Base-by-base conservation (phyloP, 2,888 invertebrate genomes). In the Acrobasis repandana region DNA sequence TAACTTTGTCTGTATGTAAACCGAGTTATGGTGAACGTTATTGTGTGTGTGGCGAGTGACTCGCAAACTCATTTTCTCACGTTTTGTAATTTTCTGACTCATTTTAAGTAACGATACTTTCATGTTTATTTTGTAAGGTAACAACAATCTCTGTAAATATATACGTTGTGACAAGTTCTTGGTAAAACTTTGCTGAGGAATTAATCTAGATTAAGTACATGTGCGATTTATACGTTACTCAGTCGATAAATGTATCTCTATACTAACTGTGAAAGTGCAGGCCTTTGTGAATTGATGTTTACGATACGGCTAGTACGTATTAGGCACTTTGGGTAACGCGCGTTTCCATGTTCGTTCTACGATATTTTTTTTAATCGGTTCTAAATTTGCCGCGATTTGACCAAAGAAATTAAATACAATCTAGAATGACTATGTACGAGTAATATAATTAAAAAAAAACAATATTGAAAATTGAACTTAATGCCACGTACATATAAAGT, bases 201-300 rank as follows among this genome's bases (percentile, higher is more conserved):
- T n/a, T 58, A 58, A 16, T 36, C 48, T 58, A 33, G 46, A 33
- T 47, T 36, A 36, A 52, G 52, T 52, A 52, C 51, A 51, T 34
- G 16, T 52, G 34, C 34, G 15, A 52, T 36, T 52, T 36, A 43
- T 28, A 57, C 33, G 15, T 46, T 9, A 33, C 10, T 33, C 11
- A 47, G 15, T 33, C 33, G 14, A 34, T 57, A 10, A 20, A 47
- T 28, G 33, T 50, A 66, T 6, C 20, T 28, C 28, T 28, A 28
- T 63, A 66, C 68, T 74, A 73, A 68, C 74, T 73, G 69, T 74
- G 74, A 70, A 71, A 65, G 65, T 68, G 65, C 65, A 71, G 71
- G 71, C 68, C 70, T 69, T 59, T 68, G 74, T 77, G 74, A 76
- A 75, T 77, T 76, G 74, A 77, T 78, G 73, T 76, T 70, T 72